Evolutionary conservation across 2,797 vertebrate species (phyloP).

Genomic region (Catostomus latipinnis): DNA sequence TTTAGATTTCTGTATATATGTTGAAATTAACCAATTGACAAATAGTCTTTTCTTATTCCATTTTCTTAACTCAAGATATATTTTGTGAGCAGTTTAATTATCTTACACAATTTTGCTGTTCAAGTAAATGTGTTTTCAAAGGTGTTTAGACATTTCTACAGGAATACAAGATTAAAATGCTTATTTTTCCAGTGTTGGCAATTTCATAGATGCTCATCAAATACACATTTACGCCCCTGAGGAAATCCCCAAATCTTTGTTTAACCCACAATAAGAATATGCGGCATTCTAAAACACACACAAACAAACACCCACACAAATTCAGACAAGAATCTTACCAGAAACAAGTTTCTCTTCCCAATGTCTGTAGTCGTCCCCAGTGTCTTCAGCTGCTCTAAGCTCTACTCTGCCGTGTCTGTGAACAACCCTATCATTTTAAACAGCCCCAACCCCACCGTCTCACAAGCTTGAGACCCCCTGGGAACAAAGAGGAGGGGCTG

Average conservation of each 20-base stretch:
- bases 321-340: conserved; percentile 8
- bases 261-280: not conserved
- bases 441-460: not conserved
- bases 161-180: no score
- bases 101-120: no score
- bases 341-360: not conserved
- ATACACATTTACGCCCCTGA: not conserved
- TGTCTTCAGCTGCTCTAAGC: not conserved
- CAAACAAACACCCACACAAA: not conserved
- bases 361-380: not conserved
- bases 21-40: no score
- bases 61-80: no score
- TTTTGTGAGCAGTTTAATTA: no score
- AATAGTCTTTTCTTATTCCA: no score
- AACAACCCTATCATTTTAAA: conserved; percentile 11
- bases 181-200: no score
- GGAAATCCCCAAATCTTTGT: conserved; percentile 2
- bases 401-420: not conserved
- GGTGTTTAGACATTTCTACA: no score
- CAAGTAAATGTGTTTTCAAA: no score
- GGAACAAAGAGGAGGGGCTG: conserved; percentile 7
- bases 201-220: not conserved
- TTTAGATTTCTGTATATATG: no score
- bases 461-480: conserved; percentile 2
- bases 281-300: not conserved